phyloP scores from a whole-genome alignment of 2,888 invertebrate species.

The Galerucella nymphaeae region DNA sequence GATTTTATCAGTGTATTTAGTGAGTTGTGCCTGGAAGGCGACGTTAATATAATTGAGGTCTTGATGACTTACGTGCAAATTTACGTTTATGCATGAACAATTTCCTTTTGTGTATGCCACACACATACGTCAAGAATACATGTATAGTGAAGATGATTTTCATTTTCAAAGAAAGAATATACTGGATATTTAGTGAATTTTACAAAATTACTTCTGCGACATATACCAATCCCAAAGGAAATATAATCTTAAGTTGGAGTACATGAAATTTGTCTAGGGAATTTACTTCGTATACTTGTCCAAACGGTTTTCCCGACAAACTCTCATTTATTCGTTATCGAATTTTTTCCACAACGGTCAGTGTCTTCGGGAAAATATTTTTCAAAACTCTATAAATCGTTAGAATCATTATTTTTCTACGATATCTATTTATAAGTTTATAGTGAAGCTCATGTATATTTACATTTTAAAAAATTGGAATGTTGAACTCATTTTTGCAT shows the following conservation, averaged over 20 bases:
- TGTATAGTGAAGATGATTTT: constrained; percentile 16
- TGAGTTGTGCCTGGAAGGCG: not conserved
- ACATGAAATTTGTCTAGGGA: not conserved
- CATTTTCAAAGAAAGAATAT: constrained; percentile 10
- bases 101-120: not conserved
- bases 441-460: no score
- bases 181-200: not conserved
- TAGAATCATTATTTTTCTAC: no score
- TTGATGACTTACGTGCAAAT: constrained; percentile 21
- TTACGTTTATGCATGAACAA: constrained; percentile 18
- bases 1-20: not conserved
- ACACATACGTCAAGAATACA: not conserved
- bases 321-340: no score
- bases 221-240: not conserved
- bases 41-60: constrained; percentile 26
- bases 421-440: no score
- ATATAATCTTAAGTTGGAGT: not conserved
- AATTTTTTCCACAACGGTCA: no score
- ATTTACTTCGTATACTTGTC: not conserved
- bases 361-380: no score
- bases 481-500: no score
- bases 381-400: no score
- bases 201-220: not conserved
- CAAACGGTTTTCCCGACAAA: no score
- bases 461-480: no score